Conservation (phyloP, 2,888 invertebrate genomes). For the Eulithis prunata region DNA sequence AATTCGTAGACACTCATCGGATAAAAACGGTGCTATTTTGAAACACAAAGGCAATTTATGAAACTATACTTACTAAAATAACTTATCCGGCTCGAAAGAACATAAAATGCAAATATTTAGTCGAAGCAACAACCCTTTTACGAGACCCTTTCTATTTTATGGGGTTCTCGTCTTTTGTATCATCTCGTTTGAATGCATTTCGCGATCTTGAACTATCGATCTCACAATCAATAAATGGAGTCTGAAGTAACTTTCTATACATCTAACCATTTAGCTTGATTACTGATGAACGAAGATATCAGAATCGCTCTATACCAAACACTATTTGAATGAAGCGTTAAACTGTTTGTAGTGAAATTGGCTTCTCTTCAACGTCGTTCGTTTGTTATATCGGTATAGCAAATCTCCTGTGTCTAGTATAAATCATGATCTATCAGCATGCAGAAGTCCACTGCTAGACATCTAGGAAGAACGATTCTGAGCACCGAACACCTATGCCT, state of each 20-base stretch:
- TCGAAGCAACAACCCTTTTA: conserved; percentile 36
- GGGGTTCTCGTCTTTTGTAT: conserved; percentile 42
- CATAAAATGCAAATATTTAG: conserved; percentile 43
- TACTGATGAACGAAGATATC: conserved; percentile 13
- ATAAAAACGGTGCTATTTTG: conserved; percentile 9
- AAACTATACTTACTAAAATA: conserved; percentile 21
- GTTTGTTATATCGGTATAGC: too few species aligned
- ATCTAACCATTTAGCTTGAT: conserved; percentile 24
- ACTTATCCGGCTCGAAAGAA: conserved; percentile 22
- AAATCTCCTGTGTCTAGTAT: too few species aligned
- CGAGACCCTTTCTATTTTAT: conserved; percentile 30
- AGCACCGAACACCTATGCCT: too few species aligned
- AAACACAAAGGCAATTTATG: conserved; percentile 21
- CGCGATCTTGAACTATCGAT: conserved; percentile 45
- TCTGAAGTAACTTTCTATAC: conserved; percentile 23
- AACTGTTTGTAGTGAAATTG: too few species aligned
- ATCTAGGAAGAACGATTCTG: too few species aligned
- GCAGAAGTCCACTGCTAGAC: too few species aligned
- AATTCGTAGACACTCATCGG: neutral
- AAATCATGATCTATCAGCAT: too few species aligned
- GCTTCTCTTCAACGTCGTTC: too few species aligned
- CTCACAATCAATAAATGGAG: conserved; percentile 48
- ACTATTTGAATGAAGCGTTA: conserved; percentile 10
- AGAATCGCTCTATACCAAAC: neutral
- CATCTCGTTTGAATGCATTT: conserved; percentile 52